Percentiles rank a stretch among this genome's conserved stretches.
Conservation (phyloP, 2,797 vertebrate genomes). For the Parotocinclus haroldoi region DNA sequence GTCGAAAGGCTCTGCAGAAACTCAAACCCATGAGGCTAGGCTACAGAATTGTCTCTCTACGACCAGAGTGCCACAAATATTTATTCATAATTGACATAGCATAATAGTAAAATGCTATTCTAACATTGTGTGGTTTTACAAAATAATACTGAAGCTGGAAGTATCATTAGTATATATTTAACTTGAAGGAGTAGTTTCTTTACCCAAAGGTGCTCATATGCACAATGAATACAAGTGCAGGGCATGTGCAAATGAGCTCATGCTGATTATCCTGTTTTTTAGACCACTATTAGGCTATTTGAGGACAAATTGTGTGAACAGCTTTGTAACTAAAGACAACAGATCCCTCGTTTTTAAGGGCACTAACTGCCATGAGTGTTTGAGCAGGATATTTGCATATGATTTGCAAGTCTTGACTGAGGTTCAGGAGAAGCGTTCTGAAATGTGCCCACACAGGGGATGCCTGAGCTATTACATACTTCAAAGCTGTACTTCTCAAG, state of each 20-base stretch:
- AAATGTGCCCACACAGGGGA: slow-evolving; percentile 11
- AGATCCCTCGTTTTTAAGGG: slow-evolving; percentile 42
- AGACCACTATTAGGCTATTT: background rate
- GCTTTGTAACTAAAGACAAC: background rate
- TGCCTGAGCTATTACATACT: background rate
- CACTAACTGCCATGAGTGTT: slow-evolving; percentile 58
- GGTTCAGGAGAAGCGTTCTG: slow-evolving; percentile 48
- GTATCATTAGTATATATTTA: no score
- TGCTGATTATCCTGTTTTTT: background rate
- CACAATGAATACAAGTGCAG: slow-evolving; percentile 35
- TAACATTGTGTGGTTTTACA: no score
- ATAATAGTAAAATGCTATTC: no score
- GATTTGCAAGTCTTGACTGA: slow-evolving; percentile 64
- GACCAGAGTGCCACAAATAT: no score
- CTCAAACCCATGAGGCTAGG: no score
- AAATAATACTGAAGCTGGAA: no score
- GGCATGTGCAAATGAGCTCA: background rate
- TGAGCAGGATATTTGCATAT: slow-evolving; percentile 63
- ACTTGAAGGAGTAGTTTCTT: background rate
- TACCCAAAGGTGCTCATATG: background rate
- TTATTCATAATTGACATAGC: no score
- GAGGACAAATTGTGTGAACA: slow-evolving; percentile 2
- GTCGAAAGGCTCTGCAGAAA: no score
- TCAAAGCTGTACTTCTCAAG: no score
- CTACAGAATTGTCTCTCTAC: no score